Evolutionary conservation across 2,113 vertebrate genomes (phyloP).

Genomic region (Cyrtonyx montezumae): DNA sequence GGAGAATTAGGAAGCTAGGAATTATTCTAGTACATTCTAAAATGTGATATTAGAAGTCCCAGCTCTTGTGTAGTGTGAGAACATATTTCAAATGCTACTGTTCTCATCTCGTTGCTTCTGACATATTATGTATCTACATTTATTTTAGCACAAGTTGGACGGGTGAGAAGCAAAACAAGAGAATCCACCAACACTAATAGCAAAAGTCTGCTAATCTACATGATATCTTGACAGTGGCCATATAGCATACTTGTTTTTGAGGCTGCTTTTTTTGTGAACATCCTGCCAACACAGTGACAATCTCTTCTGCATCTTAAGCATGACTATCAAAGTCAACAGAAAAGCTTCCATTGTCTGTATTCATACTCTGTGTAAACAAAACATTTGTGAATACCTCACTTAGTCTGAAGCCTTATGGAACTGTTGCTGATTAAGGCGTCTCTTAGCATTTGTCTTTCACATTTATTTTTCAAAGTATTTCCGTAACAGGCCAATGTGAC

Average conservation of each 20-base stretch:
- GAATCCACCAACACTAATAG: neutral
- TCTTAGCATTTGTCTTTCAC: constrained; percentile 70
- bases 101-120: neutral
- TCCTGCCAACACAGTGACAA: neutral
- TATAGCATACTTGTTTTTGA: neutral
- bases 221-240: neutral
- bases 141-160: neutral
- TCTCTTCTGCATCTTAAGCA: fast-evolving
- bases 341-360: neutral
- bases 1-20: neutral
- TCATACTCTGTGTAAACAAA: constrained; percentile 46
- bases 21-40: neutral
- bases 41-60: neutral
- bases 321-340: neutral
- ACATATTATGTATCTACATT: neutral
- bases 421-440: constrained; percentile 63
- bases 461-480: constrained; percentile 71
- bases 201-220: neutral
- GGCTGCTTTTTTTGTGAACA: neutral
- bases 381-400: neutral
- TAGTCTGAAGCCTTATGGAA: constrained; percentile 12
- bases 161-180: neutral
- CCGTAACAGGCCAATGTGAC: constrained; percentile 45
- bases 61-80: neutral
- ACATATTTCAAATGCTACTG: neutral